Percentiles rank a stretch among this genome's conserved stretches.
Conservation (phyloP, 2,888 invertebrate species). For the Balanococcus diminutus region DNA sequence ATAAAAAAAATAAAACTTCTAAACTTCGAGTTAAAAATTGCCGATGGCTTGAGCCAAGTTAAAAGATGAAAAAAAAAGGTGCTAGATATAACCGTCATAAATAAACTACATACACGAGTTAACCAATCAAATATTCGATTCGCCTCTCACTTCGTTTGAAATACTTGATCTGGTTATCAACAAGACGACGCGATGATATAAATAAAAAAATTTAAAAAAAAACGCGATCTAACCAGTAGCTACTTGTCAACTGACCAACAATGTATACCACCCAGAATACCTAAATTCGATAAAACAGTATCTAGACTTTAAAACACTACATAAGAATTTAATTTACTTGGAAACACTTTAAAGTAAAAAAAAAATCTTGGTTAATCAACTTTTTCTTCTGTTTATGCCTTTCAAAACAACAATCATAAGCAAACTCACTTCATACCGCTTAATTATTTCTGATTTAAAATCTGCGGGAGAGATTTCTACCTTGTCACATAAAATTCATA, state of each 20-base stretch:
- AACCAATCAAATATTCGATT: constrained; percentile 13
- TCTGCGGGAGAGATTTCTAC: constrained; percentile 48
- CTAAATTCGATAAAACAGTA: background rate
- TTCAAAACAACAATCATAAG: background rate
- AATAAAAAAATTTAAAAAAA: background rate
- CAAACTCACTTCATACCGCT: background rate
- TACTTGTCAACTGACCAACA: constrained; percentile 18
- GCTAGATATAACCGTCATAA: constrained; percentile 20
- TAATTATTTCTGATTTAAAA: constrained; percentile 50
- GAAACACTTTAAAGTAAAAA: background rate
- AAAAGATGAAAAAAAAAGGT: background rate
- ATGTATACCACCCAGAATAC: constrained; percentile 16
- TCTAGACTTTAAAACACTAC: background rate
- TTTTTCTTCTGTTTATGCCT: background rate
- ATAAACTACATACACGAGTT: background rate
- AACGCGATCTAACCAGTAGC: constrained; percentile 16
- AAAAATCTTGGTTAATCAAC: background rate
- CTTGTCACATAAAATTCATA: constrained; percentile 4
- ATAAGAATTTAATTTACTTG: background rate
- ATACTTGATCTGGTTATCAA: constrained; percentile 32
- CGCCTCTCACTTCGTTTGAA: constrained; percentile 20
- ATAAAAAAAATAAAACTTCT: background rate
- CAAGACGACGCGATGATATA: background rate
- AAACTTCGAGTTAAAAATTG: background rate
- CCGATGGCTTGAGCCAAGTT: background rate